Evolutionary conservation across 1,140 invertebrate genomes (phyloP).

Genomic region (Kradibia gibbosae): DNA sequence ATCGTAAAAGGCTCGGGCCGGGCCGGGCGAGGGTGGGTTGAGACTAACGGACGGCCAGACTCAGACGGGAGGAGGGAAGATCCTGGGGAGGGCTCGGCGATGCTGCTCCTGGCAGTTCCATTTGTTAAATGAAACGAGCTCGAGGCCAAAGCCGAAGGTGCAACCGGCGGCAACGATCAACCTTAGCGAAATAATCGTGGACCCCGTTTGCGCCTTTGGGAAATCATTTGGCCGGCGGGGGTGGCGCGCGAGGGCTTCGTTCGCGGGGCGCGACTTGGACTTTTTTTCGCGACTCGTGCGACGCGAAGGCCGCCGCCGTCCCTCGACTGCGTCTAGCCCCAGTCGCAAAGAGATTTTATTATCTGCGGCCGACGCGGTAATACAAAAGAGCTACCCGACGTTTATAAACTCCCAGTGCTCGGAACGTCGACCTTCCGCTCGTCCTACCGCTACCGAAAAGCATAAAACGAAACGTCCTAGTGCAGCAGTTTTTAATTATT

Average conservation of each 20-base stretch:
- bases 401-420: neutral
- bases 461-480: neutral
- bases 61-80: neutral
- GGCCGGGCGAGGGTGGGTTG: too few relatives aligned
- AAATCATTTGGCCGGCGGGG: constrained; percentile 12
- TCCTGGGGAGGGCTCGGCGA: neutral
- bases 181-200: constrained; percentile 37
- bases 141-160: neutral
- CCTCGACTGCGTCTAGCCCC: neutral
- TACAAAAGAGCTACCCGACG: neutral
- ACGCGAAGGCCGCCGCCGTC: neutral
- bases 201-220: neutral
- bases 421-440: neutral
- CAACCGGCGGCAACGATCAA: constrained; percentile 39
- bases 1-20: neutral
- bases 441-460: neutral
- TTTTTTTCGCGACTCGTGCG: neutral
- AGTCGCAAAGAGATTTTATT: neutral
- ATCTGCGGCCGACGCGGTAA: too few relatives aligned
- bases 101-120: constrained; percentile 34
- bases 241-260: neutral
- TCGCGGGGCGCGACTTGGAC: neutral
- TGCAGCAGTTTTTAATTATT: neutral
- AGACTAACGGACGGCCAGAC: too few relatives aligned
- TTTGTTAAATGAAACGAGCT: constrained; percentile 47